These are phyloP conservation scores for Sycophila sp. DNA, from an alignment of 1,140 invertebrate genomes.

Conservation along the genomic window DNA sequence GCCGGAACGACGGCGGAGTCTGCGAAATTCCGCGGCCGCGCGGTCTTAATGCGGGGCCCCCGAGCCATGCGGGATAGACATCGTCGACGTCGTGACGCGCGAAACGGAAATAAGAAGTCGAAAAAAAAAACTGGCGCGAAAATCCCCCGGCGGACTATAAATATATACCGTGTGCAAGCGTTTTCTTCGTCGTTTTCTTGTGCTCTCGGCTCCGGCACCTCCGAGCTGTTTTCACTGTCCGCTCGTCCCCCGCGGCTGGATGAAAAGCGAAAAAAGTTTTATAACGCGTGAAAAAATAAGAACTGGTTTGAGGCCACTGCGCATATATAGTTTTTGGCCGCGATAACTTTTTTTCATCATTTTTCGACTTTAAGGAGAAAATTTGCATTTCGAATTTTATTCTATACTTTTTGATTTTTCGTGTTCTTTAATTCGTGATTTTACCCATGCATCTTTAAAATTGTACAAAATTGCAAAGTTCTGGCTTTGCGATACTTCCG, in stretches of 20 bases:
- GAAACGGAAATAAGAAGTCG: slow-evolving; percentile 51
- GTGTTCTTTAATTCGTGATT: too few relatives aligned
- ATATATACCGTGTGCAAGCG: slow-evolving; percentile 2
- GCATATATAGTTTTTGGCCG: too few relatives aligned
- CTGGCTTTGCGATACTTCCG: too few relatives aligned
- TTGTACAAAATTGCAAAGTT: too few relatives aligned
- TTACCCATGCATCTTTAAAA: too few relatives aligned
- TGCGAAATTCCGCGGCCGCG: slow-evolving; percentile 21
- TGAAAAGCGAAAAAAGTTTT: slow-evolving; percentile 17
- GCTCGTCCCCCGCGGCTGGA: too few relatives aligned
- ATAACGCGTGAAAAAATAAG: slow-evolving; percentile 12
- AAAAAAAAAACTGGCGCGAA: slow-evolving; percentile 48
- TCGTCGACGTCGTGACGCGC: slow-evolving; percentile 36
- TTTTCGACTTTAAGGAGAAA: too few relatives aligned
- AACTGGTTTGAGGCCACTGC: slow-evolving; percentile 6
- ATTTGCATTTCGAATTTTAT: too few relatives aligned
- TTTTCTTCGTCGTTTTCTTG: neutral
- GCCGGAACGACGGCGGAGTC: neutral
- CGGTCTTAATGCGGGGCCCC: slow-evolving; percentile 51
- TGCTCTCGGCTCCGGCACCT: too few relatives aligned
- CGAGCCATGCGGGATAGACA: slow-evolving; percentile 47
- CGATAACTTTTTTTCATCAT: too few relatives aligned
- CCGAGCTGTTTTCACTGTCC: neutral
- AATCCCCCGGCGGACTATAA: slow-evolving; percentile 28
- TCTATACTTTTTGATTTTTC: too few relatives aligned